Evolutionary conservation across 2,113 vertebrate genomes (phyloP).

Genomic region (Solea solea): DNA sequence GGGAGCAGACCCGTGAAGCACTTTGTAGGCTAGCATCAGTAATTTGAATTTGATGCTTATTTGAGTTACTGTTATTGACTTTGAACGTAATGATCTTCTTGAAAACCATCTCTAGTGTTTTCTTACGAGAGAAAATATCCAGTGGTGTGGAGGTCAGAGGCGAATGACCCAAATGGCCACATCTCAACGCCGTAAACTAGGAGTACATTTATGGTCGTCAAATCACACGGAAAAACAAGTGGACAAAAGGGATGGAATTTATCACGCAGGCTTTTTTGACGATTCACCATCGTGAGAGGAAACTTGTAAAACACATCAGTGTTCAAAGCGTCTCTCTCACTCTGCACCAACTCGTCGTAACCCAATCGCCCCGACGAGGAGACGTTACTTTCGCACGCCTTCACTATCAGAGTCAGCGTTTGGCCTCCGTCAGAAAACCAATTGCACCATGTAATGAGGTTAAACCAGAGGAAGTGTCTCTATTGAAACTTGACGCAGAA

Average conservation of each 20-base stretch:
- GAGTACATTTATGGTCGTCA: constrained; percentile 19
- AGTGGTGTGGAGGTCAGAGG: too few relatives aligned
- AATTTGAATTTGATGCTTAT: too few relatives aligned
- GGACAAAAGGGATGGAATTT: constrained; percentile 14
- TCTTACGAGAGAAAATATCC: too few relatives aligned
- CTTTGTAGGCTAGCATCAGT: too few relatives aligned
- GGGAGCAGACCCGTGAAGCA: too few relatives aligned
- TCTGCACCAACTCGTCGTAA: constrained; percentile 46
- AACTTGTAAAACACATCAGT: constrained; percentile 54
- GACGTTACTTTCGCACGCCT: constrained; percentile 55
- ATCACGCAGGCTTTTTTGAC: constrained; percentile 44
- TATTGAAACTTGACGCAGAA: constrained; percentile 57
- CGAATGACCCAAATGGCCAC: not conserved
- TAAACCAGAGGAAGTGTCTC: constrained; percentile 55
- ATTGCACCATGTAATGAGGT: constrained; percentile 52
- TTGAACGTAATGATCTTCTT: too few relatives aligned
- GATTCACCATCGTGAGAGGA: constrained; percentile 15
- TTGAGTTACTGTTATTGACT: too few relatives aligned
- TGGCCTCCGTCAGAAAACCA: constrained; percentile 55
- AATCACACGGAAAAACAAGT: not conserved
- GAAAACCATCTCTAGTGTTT: too few relatives aligned
- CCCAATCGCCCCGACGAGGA: constrained; percentile 45
- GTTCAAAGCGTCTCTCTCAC: constrained; percentile 37
- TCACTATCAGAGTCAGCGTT: constrained; percentile 58
- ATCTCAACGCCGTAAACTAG: constrained; percentile 1